Evolutionary conservation across 1,140 invertebrate genomes (phyloP), one percentile per base, ranked within the genome.

Genomic region (Phenacoccus solenopsis): DNA sequence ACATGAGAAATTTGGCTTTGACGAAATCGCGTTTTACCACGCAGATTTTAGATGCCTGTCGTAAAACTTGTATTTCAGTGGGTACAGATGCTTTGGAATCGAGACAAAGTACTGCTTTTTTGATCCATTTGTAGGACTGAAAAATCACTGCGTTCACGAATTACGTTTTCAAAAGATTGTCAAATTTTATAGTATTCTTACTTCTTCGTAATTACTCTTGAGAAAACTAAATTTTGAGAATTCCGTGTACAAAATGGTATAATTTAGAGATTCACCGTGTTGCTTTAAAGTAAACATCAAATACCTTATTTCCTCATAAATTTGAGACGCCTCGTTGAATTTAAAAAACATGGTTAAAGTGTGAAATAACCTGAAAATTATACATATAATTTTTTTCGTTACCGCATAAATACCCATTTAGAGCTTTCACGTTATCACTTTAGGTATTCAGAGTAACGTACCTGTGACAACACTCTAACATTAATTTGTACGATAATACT

Each of bases 41-140:
- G 80, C 91, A 94, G 9, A 89, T 86, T 81, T 91, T 94, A 57
- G 90, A 87, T 73, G 90, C 88, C 76, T 91, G 87, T 32, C 91
- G 83, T 4, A 94, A 77, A 35, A 93, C 88, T 78, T 94, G 90
- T 32, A 94, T 64, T 64, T 64, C 20, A 4, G 59, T 25, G 1
- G 59, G 16, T 9, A 64, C 25, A 64, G 25, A 20, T 83, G 20
- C 84, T 84, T 64, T 88, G 82, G 74, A 85, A 81, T 70, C 82
- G 78, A 24, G 86, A 83, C 28, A 86, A 80, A 82, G 80, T 35
- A 94, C 80, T 7, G 91, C 90, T 74, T 84, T 80, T 74, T 86
- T 79, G 78, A 88, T 88, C 87, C 90, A 92, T 61, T 77, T 76
- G 74, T 81, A 83, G 13, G 82, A 76, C 85, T 87, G 76, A n/a